phyloP scores from a whole-genome alignment of 2,888 invertebrate genomes.

The Odontomyia ornata region DNA sequence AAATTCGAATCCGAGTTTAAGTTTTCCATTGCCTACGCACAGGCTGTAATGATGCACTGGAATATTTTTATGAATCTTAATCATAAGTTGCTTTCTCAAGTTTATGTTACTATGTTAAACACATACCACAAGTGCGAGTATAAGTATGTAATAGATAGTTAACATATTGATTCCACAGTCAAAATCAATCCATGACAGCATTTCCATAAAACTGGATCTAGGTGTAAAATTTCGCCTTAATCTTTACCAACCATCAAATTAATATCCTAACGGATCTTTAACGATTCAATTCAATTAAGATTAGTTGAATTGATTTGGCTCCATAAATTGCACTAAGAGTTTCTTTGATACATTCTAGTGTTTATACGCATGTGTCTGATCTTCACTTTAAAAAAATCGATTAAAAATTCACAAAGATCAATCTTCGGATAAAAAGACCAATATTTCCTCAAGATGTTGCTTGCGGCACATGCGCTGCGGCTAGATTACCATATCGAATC shows the following conservation, averaged over 20 bases:
- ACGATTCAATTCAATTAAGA: slow-evolving; percentile 14
- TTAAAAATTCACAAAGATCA: background rate
- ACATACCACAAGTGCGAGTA: too few species aligned
- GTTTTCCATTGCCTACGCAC: too few species aligned
- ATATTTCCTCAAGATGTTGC: background rate
- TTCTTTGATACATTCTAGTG: background rate
- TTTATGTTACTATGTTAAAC: too few species aligned
- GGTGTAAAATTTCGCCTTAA: background rate
- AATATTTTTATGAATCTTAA: too few species aligned
- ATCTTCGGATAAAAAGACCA: background rate
- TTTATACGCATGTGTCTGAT: background rate
- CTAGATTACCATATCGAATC: background rate
- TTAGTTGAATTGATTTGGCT: background rate
- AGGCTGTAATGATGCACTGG: too few species aligned
- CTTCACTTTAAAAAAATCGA: background rate
- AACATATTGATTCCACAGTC: too few species aligned
- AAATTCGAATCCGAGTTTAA: too few species aligned
- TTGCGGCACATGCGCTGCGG: background rate
- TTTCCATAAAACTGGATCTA: background rate
- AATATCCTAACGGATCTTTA: slow-evolving; percentile 10
- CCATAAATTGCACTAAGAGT: background rate
- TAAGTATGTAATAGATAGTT: too few species aligned
- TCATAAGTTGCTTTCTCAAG: too few species aligned
- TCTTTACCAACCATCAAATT: background rate
- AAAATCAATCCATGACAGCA: background rate